Percentiles rank a stretch among this genome's conserved stretches.
These are phyloP conservation scores for Zaprionus lineosus DNA, from an alignment of 2,888 invertebrate genomes.

Conservation along the genomic window DNA sequence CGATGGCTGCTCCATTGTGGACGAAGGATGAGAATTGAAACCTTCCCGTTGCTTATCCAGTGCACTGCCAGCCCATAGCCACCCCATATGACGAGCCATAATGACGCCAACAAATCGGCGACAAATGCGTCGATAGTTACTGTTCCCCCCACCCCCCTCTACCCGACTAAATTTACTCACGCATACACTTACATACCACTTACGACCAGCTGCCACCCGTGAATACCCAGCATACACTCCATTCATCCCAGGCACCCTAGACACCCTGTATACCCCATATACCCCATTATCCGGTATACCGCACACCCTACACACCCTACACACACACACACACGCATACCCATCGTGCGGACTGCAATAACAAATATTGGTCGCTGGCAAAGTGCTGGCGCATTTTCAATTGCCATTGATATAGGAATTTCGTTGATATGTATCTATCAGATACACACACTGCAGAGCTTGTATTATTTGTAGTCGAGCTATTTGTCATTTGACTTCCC, in stretches of 20 bases:
- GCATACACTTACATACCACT: not conserved
- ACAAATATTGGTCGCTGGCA: slow-evolving; percentile 66
- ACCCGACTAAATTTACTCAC: too few relatives aligned
- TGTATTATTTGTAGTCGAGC: slow-evolving; percentile 44
- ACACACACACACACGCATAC: not conserved
- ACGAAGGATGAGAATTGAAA: too few relatives aligned
- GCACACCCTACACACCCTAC: not conserved
- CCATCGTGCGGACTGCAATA: slow-evolving; percentile 36
- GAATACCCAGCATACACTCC: too few relatives aligned
- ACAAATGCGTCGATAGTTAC: slow-evolving; percentile 49
- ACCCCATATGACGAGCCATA: slow-evolving; percentile 36
- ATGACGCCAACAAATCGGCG: slow-evolving; percentile 74
- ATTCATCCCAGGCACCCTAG: too few relatives aligned
- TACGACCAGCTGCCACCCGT: too few relatives aligned
- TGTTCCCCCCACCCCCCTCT: not conserved
- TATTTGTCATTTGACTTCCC: slow-evolving; percentile 53
- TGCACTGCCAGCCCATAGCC: not conserved
- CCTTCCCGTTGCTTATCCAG: too few relatives aligned
- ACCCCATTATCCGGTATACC: too few relatives aligned
- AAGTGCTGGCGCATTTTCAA: slow-evolving; percentile 64
- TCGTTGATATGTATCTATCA: slow-evolving; percentile 44
- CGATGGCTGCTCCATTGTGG: too few relatives aligned
- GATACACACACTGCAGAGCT: slow-evolving; percentile 17
- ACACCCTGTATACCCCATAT: too few relatives aligned
- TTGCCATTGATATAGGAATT: slow-evolving; percentile 58